Evolutionary conservation across 2,797 vertebrate genomes (phyloP), one percentile per base, ranked within the genome.

Genomic region (Mycteria americana): DNA sequence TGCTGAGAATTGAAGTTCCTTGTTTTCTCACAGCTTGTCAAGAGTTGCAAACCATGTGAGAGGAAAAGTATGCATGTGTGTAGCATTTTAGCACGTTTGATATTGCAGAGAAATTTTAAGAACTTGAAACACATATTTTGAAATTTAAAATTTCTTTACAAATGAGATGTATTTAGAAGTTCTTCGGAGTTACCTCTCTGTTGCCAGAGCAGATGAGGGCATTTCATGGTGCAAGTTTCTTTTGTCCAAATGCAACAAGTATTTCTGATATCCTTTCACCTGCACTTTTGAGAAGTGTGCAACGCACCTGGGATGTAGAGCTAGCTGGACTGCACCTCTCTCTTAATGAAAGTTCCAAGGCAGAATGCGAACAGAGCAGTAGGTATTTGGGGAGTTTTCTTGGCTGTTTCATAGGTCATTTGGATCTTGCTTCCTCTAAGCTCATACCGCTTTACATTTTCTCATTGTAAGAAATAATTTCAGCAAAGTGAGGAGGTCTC

Each of bases 391-490:
- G 86, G 88, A 89, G 87, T 81, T 93, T 88, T 92, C 80, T 85
- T 88, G 67, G 43, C 93, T 90, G 48, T 86, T 90, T 74, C 51
- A 11, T 45, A 88, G 70, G 57, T 87, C 56, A 39, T 69, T 92
- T 79, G 83, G 85, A 64, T 91, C 93, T 92, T 86, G n/a, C 68
- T 97, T 95, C 84, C 80, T 94, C 74, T 89, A 77, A 96, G 93
- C 80, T 93, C 46, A 3, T 72, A 64, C 79, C 85, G 18, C 70
- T 73, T 91, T 64, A 82, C 23, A 13, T 56, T 82, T 89, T 85
- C 68, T 88, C 35, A 33, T 57, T 56, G 76, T 83, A 69, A 37
- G 68, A 75, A 85, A 30, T 91, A 46, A 93, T 91, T 80, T 74
- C 68, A 92, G 70, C 25, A 22, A 50, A 85, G 39, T 13, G 33